Base-by-base conservation (phyloP, 2,888 invertebrate genomes). In the Epistrophe eligans region DNA sequence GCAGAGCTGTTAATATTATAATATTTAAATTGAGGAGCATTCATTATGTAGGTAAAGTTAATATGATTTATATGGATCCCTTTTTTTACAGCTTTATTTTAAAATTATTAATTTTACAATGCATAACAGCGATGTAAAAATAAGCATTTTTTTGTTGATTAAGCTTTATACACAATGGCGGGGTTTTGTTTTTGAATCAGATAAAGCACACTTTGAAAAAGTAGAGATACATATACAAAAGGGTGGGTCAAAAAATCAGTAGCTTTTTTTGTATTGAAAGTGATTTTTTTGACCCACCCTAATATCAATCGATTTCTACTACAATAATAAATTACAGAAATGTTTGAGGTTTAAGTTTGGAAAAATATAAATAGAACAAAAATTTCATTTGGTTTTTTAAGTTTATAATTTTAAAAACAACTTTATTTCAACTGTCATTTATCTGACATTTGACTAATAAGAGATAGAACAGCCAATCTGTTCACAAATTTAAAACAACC, bases 91-190 rank as follows among this genome's bases (percentile, higher is more conserved):
- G 40, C 35, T 17, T 73, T 60, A 24, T 24, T 24, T 24, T 24
- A 24, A 24, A 24, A 24, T 62, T 74, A 24, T 50, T 64, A 13
- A 55, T n/a, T 70, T 67, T 64, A 73, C 62, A 71, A 71, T 67
- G 62, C 77, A 76, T 32, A 62, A 43, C 73, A 67, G 77, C 70
- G 77, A 74, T 70, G 77, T 60, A 52, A 50, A 70, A 79, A 70
- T 70, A 79, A 82, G 82, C 82, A 74, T 77, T 74, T 77, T 58
- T 79, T 58, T 60, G n/a, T 38, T 76, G 45, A 45, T 58, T 64
- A 81, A 66, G 73, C 84, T 40, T 74, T 64, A 70, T 73, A 79
- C 72, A 82, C 60, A 79, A 17, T 74, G n/a, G 35, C 67, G 28
- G 52, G 35, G 10, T 43, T 38, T 58, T 0, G 11, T 15, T 24